Base-by-base conservation (phyloP, 2,113 vertebrate genomes). In the Zeus faber region DNA sequence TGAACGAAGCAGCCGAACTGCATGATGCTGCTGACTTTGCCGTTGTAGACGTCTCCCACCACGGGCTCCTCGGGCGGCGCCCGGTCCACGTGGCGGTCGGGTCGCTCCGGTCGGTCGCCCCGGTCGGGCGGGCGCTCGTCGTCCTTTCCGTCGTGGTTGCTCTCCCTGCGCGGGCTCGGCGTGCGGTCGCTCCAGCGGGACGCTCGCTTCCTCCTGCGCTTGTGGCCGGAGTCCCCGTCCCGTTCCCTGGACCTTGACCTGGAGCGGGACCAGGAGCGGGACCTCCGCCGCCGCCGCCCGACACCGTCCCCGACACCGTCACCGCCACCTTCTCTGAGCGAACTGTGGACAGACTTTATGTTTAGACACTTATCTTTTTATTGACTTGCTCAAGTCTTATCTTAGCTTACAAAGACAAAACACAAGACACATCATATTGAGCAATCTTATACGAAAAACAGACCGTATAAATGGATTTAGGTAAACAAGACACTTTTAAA, bases 1-100 rank as follows among this genome's bases (percentile, higher is more conserved):
- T 97, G 94, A 54, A 97, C 95, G 26, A 97, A 97, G 70, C 95
- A 97, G 0, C 95, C 95, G 45, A 97, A 97, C 59, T 97, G 95
- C 95, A 97, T 95, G 21, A 97, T 92, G 43, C 94, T 97, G 4
- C 93, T 96, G 58, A 96, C 90, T 75, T 96, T 97, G 80, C 95
- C 95, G 0, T 91, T 93, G 79, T 96, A 97, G 64, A 97, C 93
- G 77, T 97, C 94, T 0, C 94, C 94, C 0, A 96, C 92, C 5
- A 91, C 85, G 0, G 95, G 94, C 67, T 97, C 94, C 47, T 97
- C 95, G 0, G 93, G 90, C 0, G 91, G 93, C 0, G 94, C 93
- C 0, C 91, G 89, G 59, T 97, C 93, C 13, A 95, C 79, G 1
- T 93, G 92, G 49, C 92, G 93, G 58, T 95, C 94, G 40, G 89